A percentile compares a stretch with the other conserved stretches of the same genome.
These are phyloP conservation scores for Menura novaehollandiae DNA, from an alignment of 2,113 vertebrate genomes.

Conservation along the genomic window DNA sequence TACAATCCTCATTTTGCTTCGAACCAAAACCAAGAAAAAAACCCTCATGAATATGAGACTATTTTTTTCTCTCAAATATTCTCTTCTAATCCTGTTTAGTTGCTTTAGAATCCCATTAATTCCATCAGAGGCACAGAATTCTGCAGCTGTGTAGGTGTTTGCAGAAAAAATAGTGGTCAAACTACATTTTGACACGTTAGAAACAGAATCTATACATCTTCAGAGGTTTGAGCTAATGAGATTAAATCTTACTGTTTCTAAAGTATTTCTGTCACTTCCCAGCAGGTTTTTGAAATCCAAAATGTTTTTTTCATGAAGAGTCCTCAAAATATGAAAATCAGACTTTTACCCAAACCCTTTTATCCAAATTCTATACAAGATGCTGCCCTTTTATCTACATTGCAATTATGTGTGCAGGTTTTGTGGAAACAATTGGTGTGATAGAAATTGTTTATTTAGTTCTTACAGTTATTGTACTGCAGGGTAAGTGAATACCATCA, in stretches of 20 bases:
- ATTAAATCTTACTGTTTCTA: slow-evolving; percentile 49
- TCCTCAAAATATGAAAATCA: neutral
- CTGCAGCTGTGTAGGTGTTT: slow-evolving; percentile 45
- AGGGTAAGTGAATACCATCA: neutral
- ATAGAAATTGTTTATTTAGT: neutral
- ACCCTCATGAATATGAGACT: neutral
- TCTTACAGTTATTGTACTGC: neutral
- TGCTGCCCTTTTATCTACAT: neutral
- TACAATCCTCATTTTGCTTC: slow-evolving; percentile 42
- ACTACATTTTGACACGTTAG: slow-evolving; percentile 50
- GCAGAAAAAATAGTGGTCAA: slow-evolving; percentile 59
- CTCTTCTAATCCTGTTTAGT: slow-evolving; percentile 47
- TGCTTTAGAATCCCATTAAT: slow-evolving; percentile 64
- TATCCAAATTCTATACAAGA: neutral
- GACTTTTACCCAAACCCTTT: neutral
- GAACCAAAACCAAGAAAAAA: slow-evolving; percentile 34
- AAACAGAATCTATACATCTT: slow-evolving; percentile 58
- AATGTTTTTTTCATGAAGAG: neutral
- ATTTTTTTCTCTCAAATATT: slow-evolving; percentile 44
- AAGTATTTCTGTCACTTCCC: slow-evolving; percentile 57
- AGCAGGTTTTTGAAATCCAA: slow-evolving; percentile 17
- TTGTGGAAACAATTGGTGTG: neutral
- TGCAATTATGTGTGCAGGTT: neutral
- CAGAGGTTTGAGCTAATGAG: slow-evolving; percentile 39
- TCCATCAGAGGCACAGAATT: slow-evolving; percentile 45